Conservation (phyloP, 2,888 invertebrate genomes). For the Andrena camellia region DNA sequence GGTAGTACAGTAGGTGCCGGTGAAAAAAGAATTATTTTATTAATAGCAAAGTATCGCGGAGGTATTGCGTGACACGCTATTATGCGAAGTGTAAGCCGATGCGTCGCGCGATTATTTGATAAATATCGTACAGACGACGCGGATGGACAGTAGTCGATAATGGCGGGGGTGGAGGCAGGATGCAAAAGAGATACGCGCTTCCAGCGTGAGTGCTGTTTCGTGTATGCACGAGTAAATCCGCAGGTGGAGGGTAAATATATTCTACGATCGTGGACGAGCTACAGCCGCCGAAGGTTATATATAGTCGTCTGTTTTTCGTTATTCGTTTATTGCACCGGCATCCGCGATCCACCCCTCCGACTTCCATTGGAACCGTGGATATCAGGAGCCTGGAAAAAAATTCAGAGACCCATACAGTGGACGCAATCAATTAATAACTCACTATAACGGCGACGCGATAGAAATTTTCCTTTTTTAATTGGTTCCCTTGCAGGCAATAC, state of each 20-base stretch:
- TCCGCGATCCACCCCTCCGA: slow-evolving; percentile 8
- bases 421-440: neutral
- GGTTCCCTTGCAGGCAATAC: neutral
- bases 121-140: slow-evolving; percentile 43
- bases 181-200: slow-evolving; percentile 66
- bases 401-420: neutral
- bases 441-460: neutral
- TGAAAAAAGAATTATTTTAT: slow-evolving; percentile 6
- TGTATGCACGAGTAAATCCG: slow-evolving; percentile 81
- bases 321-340: slow-evolving; percentile 52
- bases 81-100: slow-evolving; percentile 19
- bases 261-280: slow-evolving; percentile 55
- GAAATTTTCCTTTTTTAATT: neutral
- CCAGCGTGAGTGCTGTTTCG: slow-evolving; percentile 80
- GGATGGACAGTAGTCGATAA: slow-evolving; percentile 44
- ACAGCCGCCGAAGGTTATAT: slow-evolving; percentile 61
- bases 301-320: slow-evolving; percentile 52
- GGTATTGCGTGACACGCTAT: neutral
- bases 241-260: slow-evolving; percentile 75
- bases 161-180: slow-evolving; percentile 15
- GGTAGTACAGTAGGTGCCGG: no score
- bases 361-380: slow-evolving; percentile 19
- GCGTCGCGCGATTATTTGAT: slow-evolving; percentile 54
- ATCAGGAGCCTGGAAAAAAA: slow-evolving; percentile 4
- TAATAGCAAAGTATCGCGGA: neutral